Percentiles rank a stretch among this genome's conserved stretches.
These are phyloP conservation scores for Bembecia ichneumoniformis DNA, from an alignment of 2,888 invertebrate species.

Conservation along the genomic window DNA sequence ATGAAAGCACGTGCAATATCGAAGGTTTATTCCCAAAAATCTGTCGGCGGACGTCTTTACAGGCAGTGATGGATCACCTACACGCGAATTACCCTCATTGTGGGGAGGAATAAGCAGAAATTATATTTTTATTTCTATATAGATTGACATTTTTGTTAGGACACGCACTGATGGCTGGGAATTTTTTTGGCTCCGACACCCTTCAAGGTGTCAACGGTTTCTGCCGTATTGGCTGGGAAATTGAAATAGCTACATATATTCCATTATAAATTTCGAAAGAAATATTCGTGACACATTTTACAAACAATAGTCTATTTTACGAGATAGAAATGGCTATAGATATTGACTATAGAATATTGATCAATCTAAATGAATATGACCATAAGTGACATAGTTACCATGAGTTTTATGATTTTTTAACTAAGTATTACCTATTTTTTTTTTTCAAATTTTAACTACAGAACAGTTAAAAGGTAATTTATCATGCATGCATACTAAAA, in stretches of 20 bases:
- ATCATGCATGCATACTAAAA: too few species aligned
- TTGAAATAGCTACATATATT: conserved; percentile 8
- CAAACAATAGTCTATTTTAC: too few species aligned
- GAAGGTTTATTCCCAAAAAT: conserved; percentile 19
- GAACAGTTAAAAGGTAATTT: too few species aligned
- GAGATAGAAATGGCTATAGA: too few species aligned
- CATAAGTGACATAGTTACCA: too few species aligned
- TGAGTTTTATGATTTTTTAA: too few species aligned
- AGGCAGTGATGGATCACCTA: conserved; percentile 26
- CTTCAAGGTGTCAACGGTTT: conserved; percentile 10
- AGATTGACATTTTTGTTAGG: conserved; percentile 37
- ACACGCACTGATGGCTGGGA: conserved; percentile 12
- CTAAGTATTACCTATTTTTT: too few species aligned
- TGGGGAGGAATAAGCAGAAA: conserved; percentile 14
- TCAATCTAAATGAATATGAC: too few species aligned
- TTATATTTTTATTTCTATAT: conserved; percentile 28
- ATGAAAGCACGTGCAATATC: conserved; percentile 17
- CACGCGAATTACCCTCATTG: conserved; percentile 16
- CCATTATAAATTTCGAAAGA: too few species aligned
- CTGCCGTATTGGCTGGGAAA: conserved; percentile 11
- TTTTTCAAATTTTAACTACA: too few species aligned
- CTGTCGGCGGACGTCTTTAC: conserved; percentile 18
- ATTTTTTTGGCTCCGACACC: conserved; percentile 14
- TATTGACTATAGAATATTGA: too few species aligned
- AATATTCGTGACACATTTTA: too few species aligned